Conservation (phyloP, 1,140 invertebrate genomes). For the Lucilia cuprina region DNA sequence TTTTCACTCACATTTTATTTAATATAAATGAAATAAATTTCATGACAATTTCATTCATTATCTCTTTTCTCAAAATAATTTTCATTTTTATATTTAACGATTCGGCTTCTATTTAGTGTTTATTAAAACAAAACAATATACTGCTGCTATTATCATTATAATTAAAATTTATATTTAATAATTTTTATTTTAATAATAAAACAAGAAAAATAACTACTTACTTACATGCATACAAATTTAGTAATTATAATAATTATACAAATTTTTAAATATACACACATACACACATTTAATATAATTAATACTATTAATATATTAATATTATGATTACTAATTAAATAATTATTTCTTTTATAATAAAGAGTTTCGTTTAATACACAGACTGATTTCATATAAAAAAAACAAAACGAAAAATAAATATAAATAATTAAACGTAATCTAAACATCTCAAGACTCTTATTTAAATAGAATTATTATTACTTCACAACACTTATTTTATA, state of each 20-base stretch:
- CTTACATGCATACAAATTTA: too few species aligned
- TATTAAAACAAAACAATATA: too few species aligned
- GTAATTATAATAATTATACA: too few species aligned
- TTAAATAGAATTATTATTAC: not conserved
- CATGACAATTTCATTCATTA: too few species aligned
- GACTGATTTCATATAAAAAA: not conserved
- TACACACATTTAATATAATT: not conserved
- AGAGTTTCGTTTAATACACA: not conserved
- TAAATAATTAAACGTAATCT: not conserved
- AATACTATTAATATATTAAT: not conserved
- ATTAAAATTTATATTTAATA: too few species aligned
- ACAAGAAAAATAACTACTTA: too few species aligned
- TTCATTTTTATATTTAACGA: not conserved
- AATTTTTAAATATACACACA: not conserved
- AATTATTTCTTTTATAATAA: constrained; percentile 10
- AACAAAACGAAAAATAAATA: constrained; percentile 14
- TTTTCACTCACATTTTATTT: too few species aligned
- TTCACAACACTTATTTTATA: not conserved
- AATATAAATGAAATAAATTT: not conserved
- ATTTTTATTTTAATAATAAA: too few species aligned
- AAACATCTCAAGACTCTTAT: not conserved
- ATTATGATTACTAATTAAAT: not conserved
- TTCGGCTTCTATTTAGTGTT: too few species aligned
- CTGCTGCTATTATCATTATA: too few species aligned
- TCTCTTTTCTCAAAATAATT: not conserved